These are phyloP conservation scores for Daubentonia madagascariensis DNA, from an alignment of 2,113 vertebrate species.

Conservation along the genomic window DNA sequence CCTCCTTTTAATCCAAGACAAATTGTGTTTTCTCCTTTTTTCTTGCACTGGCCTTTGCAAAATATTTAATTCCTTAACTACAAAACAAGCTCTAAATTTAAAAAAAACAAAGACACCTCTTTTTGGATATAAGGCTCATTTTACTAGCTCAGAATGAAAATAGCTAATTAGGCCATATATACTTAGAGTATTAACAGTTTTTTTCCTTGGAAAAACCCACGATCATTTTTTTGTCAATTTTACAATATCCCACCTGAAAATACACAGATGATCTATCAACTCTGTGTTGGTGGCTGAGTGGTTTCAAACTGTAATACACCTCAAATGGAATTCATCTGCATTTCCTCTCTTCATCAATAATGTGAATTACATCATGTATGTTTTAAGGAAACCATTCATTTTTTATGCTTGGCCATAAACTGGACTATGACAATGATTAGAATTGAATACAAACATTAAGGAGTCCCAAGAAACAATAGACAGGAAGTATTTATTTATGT, in stretches of 20 bases:
- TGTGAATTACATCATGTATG: constrained; percentile 40
- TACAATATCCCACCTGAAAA: background rate
- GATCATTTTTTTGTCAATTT: constrained; percentile 9
- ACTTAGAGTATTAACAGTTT: background rate
- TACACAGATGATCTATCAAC: background rate
- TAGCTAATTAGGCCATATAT: background rate
- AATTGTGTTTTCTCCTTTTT: background rate
- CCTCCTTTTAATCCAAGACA: background rate
- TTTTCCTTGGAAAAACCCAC: background rate
- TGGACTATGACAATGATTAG: constrained; percentile 51
- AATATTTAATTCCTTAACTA: background rate
- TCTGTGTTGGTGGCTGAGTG: background rate
- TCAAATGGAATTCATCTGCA: constrained; percentile 32
- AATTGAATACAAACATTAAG: constrained; percentile 68
- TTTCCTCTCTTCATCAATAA: constrained; percentile 39
- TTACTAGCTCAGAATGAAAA: background rate
- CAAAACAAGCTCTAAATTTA: constrained; percentile 19
- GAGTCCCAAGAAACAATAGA: constrained; percentile 48
- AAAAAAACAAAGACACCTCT: background rate
- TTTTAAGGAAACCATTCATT: constrained; percentile 70
- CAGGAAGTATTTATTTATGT: constrained; percentile 44
- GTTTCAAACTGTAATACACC: constrained; percentile 27
- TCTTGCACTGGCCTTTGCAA: background rate
- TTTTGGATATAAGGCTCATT: background rate
- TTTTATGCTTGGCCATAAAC: constrained; percentile 66